Conservation (phyloP, 2,113 vertebrate genomes). For the Menura novaehollandiae region DNA sequence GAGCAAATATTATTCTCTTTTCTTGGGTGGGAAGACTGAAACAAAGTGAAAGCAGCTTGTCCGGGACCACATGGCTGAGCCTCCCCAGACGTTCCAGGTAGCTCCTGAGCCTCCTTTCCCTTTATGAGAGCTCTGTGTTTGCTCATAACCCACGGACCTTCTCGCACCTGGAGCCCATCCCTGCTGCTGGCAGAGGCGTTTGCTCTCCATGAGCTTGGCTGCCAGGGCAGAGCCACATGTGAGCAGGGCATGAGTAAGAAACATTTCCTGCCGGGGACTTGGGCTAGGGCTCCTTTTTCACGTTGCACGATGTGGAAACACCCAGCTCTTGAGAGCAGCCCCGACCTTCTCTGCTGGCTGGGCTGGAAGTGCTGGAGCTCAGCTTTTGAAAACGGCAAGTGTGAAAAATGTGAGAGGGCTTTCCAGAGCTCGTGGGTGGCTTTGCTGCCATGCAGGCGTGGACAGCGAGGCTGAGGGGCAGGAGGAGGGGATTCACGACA, state of each 20-base stretch:
- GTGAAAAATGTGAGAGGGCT: neutral
- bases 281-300: neutral
- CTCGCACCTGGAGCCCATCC: neutral
- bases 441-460: neutral
- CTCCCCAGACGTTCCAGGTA: neutral
- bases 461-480: neutral
- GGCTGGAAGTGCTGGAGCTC: neutral
- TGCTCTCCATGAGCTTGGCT: neutral
- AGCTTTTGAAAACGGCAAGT: neutral
- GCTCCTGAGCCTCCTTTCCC: neutral
- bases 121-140: fast-evolving
- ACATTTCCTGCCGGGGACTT: neutral
- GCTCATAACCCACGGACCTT: neutral
- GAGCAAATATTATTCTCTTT: constrained; percentile 45
- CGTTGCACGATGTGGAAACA: neutral
- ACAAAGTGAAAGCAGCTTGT: neutral
- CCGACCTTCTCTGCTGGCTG: neutral
- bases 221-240: neutral
- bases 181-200: neutral
- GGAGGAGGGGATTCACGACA: neutral
- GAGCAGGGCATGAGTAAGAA: neutral
- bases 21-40: neutral
- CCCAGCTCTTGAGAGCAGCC: neutral
- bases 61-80: neutral
- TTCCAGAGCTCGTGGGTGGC: neutral